A percentile compares a stretch with the other conserved stretches of the same genome.
Conservation (phyloP, 2,888 invertebrate species). For the Heliothis peltigera region DNA sequence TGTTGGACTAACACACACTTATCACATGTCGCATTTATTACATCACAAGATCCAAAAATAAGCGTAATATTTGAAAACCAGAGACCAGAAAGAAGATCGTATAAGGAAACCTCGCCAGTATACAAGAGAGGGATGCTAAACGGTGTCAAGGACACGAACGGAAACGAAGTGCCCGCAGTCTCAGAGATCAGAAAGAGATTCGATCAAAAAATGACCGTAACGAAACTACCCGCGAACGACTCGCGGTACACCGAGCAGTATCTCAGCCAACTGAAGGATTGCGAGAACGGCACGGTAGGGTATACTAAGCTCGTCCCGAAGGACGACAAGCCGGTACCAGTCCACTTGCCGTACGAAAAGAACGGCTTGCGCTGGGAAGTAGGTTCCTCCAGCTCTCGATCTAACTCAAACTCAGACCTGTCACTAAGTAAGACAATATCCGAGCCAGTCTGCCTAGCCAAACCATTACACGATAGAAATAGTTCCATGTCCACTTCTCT, state of each 20-base stretch:
- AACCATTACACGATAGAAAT: slow-evolving; percentile 75
- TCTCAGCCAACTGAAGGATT: slow-evolving; percentile 82
- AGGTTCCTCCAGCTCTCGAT: slow-evolving; percentile 78
- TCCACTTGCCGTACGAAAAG: slow-evolving; percentile 85
- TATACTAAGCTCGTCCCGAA: slow-evolving; percentile 80
- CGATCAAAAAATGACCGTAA: slow-evolving; percentile 88
- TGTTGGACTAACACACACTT: slow-evolving; percentile 87
- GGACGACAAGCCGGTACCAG: slow-evolving; percentile 85
- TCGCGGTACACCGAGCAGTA: slow-evolving; percentile 81
- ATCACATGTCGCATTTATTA: slow-evolving; percentile 75
- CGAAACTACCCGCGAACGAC: slow-evolving; percentile 85
- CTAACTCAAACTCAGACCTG: slow-evolving; percentile 83
- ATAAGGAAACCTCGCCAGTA: slow-evolving; percentile 82
- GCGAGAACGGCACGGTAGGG: slow-evolving; percentile 81
- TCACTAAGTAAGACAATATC: slow-evolving; percentile 86
- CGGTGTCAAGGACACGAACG: slow-evolving; percentile 89
- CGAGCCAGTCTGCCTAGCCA: slow-evolving; percentile 82
- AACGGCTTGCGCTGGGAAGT: slow-evolving; percentile 82
- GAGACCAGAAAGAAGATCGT: slow-evolving; percentile 85
- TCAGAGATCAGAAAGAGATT: slow-evolving; percentile 90
- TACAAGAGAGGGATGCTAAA: slow-evolving; percentile 84
- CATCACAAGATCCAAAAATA: slow-evolving; percentile 72
- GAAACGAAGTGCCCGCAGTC: slow-evolving; percentile 90
- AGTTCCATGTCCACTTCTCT: slow-evolving; percentile 80
- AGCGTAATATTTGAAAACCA: slow-evolving; percentile 76